phyloP scores from a whole-genome alignment of 2,888 invertebrate species.

The Kuschelorhynchus macadamiae region DNA sequence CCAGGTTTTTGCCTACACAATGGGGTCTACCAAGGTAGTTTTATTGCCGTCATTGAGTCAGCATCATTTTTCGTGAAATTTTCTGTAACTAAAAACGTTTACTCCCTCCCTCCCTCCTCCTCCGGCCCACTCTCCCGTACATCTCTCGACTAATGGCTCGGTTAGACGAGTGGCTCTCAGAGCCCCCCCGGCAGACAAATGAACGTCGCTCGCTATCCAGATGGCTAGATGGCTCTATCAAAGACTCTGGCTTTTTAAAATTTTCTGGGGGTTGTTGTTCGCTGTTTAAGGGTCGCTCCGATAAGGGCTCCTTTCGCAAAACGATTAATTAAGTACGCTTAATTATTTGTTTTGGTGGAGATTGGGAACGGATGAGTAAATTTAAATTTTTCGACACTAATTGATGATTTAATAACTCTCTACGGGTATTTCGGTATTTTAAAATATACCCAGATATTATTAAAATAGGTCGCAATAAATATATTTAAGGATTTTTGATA shows the following conservation, averaged over 20 bases:
- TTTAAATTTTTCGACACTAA: neutral
- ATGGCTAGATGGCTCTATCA: conserved; percentile 51
- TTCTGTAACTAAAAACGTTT: no score
- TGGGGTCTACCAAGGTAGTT: no score
- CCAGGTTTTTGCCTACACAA: no score
- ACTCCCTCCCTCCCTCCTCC: conserved; percentile 1
- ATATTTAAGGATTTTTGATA: no score
- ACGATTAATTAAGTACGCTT: conserved; percentile 47
- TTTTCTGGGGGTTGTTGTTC: conserved; percentile 46
- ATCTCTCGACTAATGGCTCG: conserved; percentile 51
- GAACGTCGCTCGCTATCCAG: conserved; percentile 60
- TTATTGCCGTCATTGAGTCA: no score
- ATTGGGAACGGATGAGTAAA: conserved; percentile 14
- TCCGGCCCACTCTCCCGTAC: conserved; percentile 34
- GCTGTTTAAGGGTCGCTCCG: conserved; percentile 42
- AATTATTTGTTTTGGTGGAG: conserved; percentile 36
- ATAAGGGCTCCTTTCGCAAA: conserved; percentile 38
- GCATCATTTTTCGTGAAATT: no score
- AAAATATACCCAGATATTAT: no score
- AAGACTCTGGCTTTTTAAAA: conserved; percentile 37
- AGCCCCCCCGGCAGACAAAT: conserved; percentile 62
- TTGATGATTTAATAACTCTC: no score
- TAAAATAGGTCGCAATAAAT: no score
- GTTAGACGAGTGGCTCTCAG: conserved; percentile 51
- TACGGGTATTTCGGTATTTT: no score